phyloP scores from a whole-genome alignment of 2,888 invertebrate genomes.

The Neoascia interrupta region DNA sequence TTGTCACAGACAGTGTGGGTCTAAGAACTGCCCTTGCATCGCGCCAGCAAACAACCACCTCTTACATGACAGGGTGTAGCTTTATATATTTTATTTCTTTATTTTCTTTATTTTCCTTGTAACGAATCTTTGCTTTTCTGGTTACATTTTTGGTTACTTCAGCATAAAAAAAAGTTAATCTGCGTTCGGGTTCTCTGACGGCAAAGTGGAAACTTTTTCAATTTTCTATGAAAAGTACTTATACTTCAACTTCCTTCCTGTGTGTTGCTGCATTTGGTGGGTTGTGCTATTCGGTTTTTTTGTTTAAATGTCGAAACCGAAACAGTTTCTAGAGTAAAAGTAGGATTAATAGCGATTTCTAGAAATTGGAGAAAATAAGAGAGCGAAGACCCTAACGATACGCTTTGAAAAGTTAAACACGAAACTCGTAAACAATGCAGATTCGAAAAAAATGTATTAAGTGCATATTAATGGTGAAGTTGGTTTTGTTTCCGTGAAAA shows the following conservation, averaged over 20 bases:
- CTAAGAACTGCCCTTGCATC: too few species aligned
- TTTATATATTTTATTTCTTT: too few species aligned
- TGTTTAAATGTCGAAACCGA: conserved; percentile 44
- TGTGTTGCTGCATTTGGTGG: conserved; percentile 22
- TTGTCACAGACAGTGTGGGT: too few species aligned
- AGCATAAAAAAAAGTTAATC: conserved; percentile 34
- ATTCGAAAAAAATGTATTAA: conserved; percentile 16
- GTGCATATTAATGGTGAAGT: conserved; percentile 36
- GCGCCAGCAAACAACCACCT: too few species aligned
- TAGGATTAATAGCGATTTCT: conserved; percentile 46
- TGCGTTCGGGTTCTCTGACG: conserved; percentile 21
- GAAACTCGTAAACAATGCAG: conserved; percentile 38
- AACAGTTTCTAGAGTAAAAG: conserved; percentile 28
- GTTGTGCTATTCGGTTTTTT: conserved; percentile 29
- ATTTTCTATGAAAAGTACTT: conserved; percentile 62
- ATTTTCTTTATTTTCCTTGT: too few species aligned
- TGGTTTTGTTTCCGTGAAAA: background rate
- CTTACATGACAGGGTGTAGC: too few species aligned
- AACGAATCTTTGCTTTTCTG: too few species aligned
- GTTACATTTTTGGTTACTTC: too few species aligned
- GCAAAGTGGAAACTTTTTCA: conserved; percentile 62
- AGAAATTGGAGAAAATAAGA: conserved; percentile 40
- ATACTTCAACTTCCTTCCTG: conserved; percentile 42
- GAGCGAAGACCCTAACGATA: conserved; percentile 20
- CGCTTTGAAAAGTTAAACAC: conserved; percentile 49